phyloP scores from a whole-genome alignment of 2,113 vertebrate species.

The Triplophysa siluroides region DNA sequence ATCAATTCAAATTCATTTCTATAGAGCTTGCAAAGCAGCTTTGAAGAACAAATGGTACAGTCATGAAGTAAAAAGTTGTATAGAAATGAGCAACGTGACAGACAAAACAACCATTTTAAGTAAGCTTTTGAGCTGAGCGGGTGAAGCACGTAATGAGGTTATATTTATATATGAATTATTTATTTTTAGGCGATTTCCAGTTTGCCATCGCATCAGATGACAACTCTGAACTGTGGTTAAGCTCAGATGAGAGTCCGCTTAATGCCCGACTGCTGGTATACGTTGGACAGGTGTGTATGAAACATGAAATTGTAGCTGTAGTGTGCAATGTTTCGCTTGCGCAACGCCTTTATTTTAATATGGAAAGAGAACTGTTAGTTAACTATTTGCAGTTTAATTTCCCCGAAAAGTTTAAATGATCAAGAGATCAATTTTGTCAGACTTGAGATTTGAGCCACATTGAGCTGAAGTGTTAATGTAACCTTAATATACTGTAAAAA shows the following conservation, averaged over 20 bases:
- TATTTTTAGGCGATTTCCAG: conserved; percentile 89
- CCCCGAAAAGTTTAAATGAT: no score
- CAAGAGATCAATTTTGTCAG: no score
- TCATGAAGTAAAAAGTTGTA: no score
- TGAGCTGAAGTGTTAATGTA: no score
- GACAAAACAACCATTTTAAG: conserved; percentile 12
- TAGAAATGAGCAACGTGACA: neutral
- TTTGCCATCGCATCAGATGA: conserved; percentile 96
- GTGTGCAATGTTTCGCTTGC: no score
- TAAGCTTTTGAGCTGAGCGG: neutral
- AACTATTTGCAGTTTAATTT: no score
- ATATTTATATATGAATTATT: neutral
- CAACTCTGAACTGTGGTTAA: conserved; percentile 98
- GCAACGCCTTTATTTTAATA: no score
- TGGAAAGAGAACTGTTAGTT: no score
- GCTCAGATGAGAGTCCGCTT: conserved; percentile 85
- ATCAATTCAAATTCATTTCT: no score
- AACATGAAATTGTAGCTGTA: neutral
- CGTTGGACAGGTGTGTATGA: conserved; percentile 84
- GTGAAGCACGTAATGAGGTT: neutral
- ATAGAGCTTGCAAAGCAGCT: no score
- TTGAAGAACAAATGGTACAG: neutral
- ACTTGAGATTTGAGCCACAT: no score
- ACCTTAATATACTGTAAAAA: no score
- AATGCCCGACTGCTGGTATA: conserved; percentile 85